These are phyloP conservation scores for Drosophila arawakana DNA, from an alignment of 1,140 invertebrate genomes.

Conservation along the genomic window DNA sequence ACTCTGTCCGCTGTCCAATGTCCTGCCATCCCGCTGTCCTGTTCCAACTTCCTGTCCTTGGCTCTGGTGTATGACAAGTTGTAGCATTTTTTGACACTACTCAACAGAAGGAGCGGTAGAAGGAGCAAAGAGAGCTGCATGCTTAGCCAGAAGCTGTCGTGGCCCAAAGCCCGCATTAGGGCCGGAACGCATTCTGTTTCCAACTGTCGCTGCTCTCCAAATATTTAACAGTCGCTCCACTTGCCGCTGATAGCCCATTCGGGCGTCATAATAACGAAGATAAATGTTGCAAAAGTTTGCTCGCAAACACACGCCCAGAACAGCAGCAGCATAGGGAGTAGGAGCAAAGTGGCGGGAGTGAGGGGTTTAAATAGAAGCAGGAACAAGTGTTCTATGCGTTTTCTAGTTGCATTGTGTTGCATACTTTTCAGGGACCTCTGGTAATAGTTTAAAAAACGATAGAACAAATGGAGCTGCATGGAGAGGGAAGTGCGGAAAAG, in stretches of 20 bases:
- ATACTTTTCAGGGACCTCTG: conserved; percentile 51
- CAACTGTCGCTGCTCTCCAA: conserved; percentile 56
- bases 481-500: neutral
- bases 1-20: conserved; percentile 12
- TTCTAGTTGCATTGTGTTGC: conserved; percentile 68
- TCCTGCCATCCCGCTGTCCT: neutral
- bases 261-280: conserved; percentile 83
- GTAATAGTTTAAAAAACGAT: conserved; percentile 38
- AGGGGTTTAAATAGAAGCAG: neutral
- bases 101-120: conserved; percentile 6
- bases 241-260: conserved; percentile 78
- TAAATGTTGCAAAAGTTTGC: conserved; percentile 77
- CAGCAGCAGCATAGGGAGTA: neutral
- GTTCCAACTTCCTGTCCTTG: conserved; percentile 3
- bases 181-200: conserved; percentile 52
- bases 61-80: conserved; percentile 61
- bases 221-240: conserved; percentile 75
- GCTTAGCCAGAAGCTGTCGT: conserved; percentile 40
- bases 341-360: neutral
- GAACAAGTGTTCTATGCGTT: conserved; percentile 42
- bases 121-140: neutral
- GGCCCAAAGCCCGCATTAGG: conserved; percentile 47
- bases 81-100: conserved; percentile 61
- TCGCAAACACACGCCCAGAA: conserved; percentile 49
- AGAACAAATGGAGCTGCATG: neutral